Conservation (phyloP, 2,113 vertebrate species). For the Chionodraco myersi region DNA sequence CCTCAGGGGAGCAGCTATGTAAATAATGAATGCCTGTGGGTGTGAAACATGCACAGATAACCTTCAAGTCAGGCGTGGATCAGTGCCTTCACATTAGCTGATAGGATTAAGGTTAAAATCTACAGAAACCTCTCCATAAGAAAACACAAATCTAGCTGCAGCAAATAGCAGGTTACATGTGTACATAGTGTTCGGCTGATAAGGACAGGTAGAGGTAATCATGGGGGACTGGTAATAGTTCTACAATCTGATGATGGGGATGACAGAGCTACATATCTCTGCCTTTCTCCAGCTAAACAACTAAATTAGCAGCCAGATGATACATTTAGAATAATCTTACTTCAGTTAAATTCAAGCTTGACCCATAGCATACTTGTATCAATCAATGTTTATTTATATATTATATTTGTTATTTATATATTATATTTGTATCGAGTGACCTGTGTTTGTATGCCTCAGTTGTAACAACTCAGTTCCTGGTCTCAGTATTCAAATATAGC, state of each 20-base stretch:
- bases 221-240: conserved; percentile 59
- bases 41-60: conserved; percentile 83
- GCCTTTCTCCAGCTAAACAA: conserved; percentile 40
- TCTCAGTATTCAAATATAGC: conserved; percentile 33
- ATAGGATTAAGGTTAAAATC: conserved; percentile 84
- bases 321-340: conserved; percentile 27
- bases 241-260: conserved; percentile 62
- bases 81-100: conserved; percentile 82
- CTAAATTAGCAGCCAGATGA: conserved; percentile 24
- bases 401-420: neutral
- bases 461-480: conserved; percentile 1
- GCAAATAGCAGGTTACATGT: conserved; percentile 64
- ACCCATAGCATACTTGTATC: neutral
- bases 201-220: conserved; percentile 69
- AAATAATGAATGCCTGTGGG: conserved; percentile 83
- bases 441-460: neutral
- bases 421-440: neutral
- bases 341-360: conserved; percentile 13
- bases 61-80: conserved; percentile 84
- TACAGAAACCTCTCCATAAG: conserved; percentile 79
- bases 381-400: no score
- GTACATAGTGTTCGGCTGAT: conserved; percentile 65
- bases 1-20: conserved; percentile 79
- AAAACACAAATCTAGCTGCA: conserved; percentile 70
- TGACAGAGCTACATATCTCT: conserved; percentile 50